Evolutionary conservation across 1,140 invertebrate genomes (phyloP).

Genomic region (Cotesia chilonis): DNA sequence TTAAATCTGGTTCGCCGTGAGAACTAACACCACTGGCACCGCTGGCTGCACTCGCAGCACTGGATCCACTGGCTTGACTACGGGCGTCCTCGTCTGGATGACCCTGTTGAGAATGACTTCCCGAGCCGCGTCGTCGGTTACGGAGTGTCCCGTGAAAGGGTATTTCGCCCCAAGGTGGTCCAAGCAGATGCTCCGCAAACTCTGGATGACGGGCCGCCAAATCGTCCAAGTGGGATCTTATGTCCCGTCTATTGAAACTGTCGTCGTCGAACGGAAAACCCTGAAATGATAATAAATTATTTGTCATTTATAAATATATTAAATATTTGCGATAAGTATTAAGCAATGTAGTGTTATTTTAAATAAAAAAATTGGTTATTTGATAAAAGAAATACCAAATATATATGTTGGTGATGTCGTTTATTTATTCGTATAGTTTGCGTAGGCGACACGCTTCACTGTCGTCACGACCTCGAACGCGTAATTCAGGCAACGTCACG

Average conservation of each 20-base stretch:
- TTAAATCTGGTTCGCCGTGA: conserved; percentile 53
- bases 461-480: conserved; percentile 37
- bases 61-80: conserved; percentile 58
- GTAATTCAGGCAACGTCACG: conserved; percentile 32
- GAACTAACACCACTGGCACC: conserved; percentile 51
- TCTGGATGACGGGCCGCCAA: conserved; percentile 71
- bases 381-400: conserved; percentile 17
- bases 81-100: conserved; percentile 60
- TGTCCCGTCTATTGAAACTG: conserved; percentile 66
- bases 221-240: conserved; percentile 69
- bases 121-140: conserved; percentile 58
- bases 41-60: conserved; percentile 56
- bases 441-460: conserved; percentile 37
- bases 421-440: conserved; percentile 33
- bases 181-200: conserved; percentile 68
- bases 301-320: not conserved
- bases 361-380: too few relatives aligned
- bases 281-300: conserved; percentile 60
- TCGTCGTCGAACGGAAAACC: conserved; percentile 75
- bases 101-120: conserved; percentile 46
- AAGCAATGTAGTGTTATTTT: not conserved
- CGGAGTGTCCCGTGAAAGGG: conserved; percentile 52
- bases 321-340: not conserved
- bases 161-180: conserved; percentile 62
- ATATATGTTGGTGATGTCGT: conserved; percentile 17